phyloP scores from a whole-genome alignment of 2,113 vertebrate species.

The Pollachius pollachius region DNA sequence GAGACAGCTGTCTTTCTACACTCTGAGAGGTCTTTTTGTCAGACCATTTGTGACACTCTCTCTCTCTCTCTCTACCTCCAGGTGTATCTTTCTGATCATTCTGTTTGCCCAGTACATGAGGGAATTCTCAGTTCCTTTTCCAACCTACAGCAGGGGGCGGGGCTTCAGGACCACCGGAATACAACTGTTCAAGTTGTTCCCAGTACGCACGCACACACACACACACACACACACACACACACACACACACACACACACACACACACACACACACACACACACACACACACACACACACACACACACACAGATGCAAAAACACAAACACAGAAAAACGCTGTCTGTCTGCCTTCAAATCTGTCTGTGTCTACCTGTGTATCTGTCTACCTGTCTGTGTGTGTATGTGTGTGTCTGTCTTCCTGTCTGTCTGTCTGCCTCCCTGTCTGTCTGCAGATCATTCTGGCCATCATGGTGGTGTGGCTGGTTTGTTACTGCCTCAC shows the following conservation, averaged over 20 bases:
- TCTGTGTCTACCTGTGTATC: too few species aligned
- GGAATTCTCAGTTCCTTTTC: constrained; percentile 76
- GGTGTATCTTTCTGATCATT: constrained; percentile 89
- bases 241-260: constrained; percentile 1
- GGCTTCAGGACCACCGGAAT: constrained; percentile 79
- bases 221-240: too few species aligned
- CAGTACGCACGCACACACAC: constrained; percentile 71
- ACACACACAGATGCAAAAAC: too few species aligned
- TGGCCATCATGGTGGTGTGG: constrained; percentile 92
- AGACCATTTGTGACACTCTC: neutral
- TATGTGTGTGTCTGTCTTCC: too few species aligned
- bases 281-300: too few species aligned
- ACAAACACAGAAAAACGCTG: too few species aligned
- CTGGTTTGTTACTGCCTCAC: constrained; percentile 93
- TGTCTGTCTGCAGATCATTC: constrained; percentile 79
- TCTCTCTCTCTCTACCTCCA: constrained; percentile 47
- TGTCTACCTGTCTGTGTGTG: too few species aligned
- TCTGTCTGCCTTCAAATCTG: too few species aligned
- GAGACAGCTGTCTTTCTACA: too few species aligned
- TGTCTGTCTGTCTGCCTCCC: too few species aligned
- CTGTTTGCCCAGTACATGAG: constrained; percentile 93
- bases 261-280: neutral
- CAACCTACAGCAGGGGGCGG: constrained; percentile 75
- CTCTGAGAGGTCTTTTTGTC: too few species aligned
- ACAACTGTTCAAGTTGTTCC: constrained; percentile 97